A percentile compares a stretch with the other conserved stretches of the same genome.
Conservation (phyloP, 1,140 invertebrate genomes). For the Trachymyrmex cornetzi region DNA sequence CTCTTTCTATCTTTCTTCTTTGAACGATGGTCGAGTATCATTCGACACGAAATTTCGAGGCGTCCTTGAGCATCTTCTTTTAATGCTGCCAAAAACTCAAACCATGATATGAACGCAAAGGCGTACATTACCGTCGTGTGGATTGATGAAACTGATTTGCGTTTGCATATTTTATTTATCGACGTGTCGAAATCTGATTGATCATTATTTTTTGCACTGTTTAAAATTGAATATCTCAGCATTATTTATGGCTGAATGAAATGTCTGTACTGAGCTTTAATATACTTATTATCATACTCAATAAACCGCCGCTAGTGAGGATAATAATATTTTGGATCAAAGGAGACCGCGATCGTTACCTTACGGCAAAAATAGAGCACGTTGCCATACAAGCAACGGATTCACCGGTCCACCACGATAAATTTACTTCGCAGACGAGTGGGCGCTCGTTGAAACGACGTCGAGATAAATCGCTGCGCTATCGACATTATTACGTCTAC, state of each 20-base stretch:
- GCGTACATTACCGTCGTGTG: not conserved
- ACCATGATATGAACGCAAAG: not conserved
- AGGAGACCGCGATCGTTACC: not conserved
- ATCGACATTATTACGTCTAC: constrained; percentile 35
- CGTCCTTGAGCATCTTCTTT: constrained; percentile 32
- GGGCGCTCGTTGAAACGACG: constrained; percentile 1
- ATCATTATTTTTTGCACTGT: not conserved
- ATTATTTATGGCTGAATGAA: not conserved
- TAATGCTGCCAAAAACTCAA: constrained; percentile 13
- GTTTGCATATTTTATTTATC: not conserved
- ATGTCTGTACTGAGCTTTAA: not conserved
- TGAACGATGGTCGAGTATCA: not conserved
- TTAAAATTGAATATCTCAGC: not conserved
- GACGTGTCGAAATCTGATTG: not conserved
- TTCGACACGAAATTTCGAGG: constrained; percentile 18
- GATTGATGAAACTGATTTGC: constrained; percentile 1
- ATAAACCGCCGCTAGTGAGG: not conserved
- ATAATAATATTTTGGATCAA: not conserved
- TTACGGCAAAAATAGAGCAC: not conserved
- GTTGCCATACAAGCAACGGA: constrained; percentile 32
- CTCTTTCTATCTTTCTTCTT: not conserved
- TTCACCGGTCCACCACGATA: constrained; percentile 21
- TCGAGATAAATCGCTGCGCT: constrained; percentile 18
- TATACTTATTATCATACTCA: not conserved
- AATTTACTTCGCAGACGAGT: constrained; percentile 43